Evolutionary conservation across 2,888 invertebrate genomes (phyloP), one percentile per base, ranked within the genome.

Genomic region (Hypolimnas misippus): DNA sequence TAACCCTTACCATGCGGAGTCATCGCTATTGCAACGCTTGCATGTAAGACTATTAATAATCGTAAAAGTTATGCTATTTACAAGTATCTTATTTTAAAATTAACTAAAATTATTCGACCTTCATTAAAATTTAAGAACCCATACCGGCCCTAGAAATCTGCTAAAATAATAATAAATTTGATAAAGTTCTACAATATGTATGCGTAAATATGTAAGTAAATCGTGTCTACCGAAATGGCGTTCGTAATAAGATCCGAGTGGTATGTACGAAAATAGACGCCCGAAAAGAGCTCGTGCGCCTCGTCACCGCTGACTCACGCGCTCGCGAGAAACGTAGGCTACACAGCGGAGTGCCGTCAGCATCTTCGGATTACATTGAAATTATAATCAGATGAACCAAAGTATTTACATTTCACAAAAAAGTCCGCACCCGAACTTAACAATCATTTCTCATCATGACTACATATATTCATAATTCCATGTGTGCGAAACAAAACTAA

Each of bases 191-290:
- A 7, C 14, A 14, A 12, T 29, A 58, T 31, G 44, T 46, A 8
- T 19, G 17, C 16, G 17, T 21, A 19, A 60, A 60, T 52, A 59
- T 44, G 38, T 25, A 42, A 58, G 54, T 63, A 49, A 64, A 66
- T 73, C 72, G 73, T 72, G 74, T 73, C 68, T 75, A 82, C 83
- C 70, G 78, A 89, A 87, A 87, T 82, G 83, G 87, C 74, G 76
- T 76, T 76, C 78, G 90, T 89, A 90, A 90, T 79, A 79, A 84
- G 88, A 90, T 89, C 80, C 83, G 85, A 78, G 81, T 69, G 71
- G 75, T 72, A 74, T 68, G 71, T 69, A 70, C 73, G 60, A 67
- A 75, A 75, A 75, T 75, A 75, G 75, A 67, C 62, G 63, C 61
- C 66, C 69, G 69, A 67, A 71, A 71, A 72, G 72, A 71, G 71